Base-by-base conservation (phyloP, 2,113 vertebrate species). In the Harpagus bidentatus region DNA sequence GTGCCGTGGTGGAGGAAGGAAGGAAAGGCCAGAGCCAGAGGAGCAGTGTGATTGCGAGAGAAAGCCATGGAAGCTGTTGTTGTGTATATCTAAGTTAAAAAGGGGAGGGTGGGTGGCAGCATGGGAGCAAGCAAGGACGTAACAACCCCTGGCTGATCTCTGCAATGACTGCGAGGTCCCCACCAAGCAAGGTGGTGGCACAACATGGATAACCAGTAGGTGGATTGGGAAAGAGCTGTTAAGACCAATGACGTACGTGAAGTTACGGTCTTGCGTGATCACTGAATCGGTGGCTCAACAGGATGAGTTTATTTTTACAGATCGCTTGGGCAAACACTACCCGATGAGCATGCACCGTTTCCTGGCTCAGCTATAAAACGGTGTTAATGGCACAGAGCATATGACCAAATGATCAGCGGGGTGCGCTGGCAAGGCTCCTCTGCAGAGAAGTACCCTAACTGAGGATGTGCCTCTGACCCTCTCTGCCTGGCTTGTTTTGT, bases 261-360 rank as follows among this genome's bases (percentile, higher is more conserved):
- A 93, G 28, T 36, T 79, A 79, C 9, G 71, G 34, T 61, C 83
- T 63, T 76, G 20, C 25, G 42, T 29, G 67, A 71, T 17, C 42
- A 26, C 20, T 70, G 79, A 95, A 58, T 76, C n/a, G 43, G 40
- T 65, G 52, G 34, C 47, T 96, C 61, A 48, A 10, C 8, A 42
- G 59, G 40, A 66, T 34, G 74, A 76, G 62, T 88, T 86, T 80
- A 29, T 38, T 85, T 81, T 91, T 80, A 55, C 48, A 53, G 53
- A 48, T 34, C 55, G 29, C 53, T 85, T 66, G 45, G 61, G 22
- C 61, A 70, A 81, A 90, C 66, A 6, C 47, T 77, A 3, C 23
- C 12, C 0, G 0, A 50, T 38, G 42, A 85, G 56, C 10, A 6
- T 3, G 13, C 31, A 0, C 26, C 31, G 56, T 52, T 86, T 73